Percentiles rank a stretch among this genome's conserved stretches.
Evolutionary conservation across 1,140 invertebrate genomes (phyloP).

Genomic region (Grapholita molesta): DNA sequence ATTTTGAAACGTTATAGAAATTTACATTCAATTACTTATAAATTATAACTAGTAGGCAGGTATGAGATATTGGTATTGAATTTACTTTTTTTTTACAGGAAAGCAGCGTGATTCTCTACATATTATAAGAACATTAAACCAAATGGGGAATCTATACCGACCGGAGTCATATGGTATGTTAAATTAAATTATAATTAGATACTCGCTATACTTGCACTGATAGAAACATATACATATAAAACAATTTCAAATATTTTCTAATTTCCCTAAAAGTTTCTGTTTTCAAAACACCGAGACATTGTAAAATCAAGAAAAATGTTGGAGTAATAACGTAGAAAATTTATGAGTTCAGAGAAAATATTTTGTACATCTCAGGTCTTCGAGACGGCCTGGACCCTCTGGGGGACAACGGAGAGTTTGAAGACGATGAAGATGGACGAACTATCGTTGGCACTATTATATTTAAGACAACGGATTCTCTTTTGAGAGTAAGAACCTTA

Average conservation of each 20-base stretch:
- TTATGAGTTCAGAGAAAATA: constrained; percentile 6
- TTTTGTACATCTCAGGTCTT: constrained; percentile 32
- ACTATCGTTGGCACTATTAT: constrained; percentile 64
- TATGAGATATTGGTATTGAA: neutral
- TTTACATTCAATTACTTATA: too few relatives aligned
- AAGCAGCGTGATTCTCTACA: constrained; percentile 60
- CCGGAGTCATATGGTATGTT: constrained; percentile 59
- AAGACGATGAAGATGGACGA: constrained; percentile 67
- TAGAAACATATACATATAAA: too few relatives aligned
- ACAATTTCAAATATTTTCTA: too few relatives aligned
- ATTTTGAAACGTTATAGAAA: too few relatives aligned
- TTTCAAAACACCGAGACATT: neutral
- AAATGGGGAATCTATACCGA: constrained; percentile 51
- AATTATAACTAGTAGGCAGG: neutral
- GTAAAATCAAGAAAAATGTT: neutral
- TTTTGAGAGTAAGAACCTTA: constrained; percentile 49
- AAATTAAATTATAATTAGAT: neutral
- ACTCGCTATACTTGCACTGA: too few relatives aligned
- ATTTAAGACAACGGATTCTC: constrained; percentile 63
- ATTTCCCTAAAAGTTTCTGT: neutral
- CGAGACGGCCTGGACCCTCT: constrained; percentile 48
- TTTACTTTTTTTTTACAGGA: constrained; percentile 35
- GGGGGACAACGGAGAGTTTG: constrained; percentile 52
- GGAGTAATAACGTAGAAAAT: neutral
- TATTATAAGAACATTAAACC: constrained; percentile 59